A percentile compares a stretch with the other conserved stretches of the same genome.
These are phyloP conservation scores for Eumerus sabulonum DNA, from an alignment of 2,888 invertebrate genomes.

Conservation along the genomic window DNA sequence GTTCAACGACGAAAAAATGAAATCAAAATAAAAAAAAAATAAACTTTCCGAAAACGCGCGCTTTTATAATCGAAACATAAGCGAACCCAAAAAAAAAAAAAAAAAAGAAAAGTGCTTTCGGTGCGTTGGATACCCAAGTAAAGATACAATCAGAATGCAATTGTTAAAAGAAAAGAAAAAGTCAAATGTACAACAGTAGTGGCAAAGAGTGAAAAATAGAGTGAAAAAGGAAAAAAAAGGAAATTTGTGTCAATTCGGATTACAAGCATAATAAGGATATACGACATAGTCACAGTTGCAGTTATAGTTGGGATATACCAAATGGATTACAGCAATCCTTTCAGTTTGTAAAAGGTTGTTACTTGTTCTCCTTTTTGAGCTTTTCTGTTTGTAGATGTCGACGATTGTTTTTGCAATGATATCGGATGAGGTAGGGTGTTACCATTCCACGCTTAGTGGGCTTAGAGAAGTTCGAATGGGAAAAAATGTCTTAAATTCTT, in stretches of 20 bases:
- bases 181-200: slow-evolving; percentile 5
- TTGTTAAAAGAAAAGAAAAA: not conserved
- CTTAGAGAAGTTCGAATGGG: too few relatives aligned
- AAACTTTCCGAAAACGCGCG: slow-evolving; percentile 44
- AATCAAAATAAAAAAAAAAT: slow-evolving; percentile 22
- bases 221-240: slow-evolving; percentile 20
- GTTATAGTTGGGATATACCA: slow-evolving; percentile 46
- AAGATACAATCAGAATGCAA: slow-evolving; percentile 12
- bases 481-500: too few relatives aligned
- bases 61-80: slow-evolving; percentile 36
- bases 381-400: not conserved
- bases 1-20: slow-evolving; percentile 20
- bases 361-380: not conserved
- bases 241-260: slow-evolving; percentile 46
- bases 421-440: not conserved
- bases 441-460: too few relatives aligned
- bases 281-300: slow-evolving; percentile 5
- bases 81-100: slow-evolving; percentile 15
- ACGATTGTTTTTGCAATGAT: slow-evolving; percentile 43
- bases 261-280: slow-evolving; percentile 53
- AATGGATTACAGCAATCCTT: slow-evolving; percentile 51
- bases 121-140: slow-evolving; percentile 7
- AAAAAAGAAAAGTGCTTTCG: not conserved
- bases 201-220: slow-evolving; percentile 15
- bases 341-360: slow-evolving; percentile 44